Conservation (phyloP, 2,888 invertebrate species). For the Andricus curvator region DNA sequence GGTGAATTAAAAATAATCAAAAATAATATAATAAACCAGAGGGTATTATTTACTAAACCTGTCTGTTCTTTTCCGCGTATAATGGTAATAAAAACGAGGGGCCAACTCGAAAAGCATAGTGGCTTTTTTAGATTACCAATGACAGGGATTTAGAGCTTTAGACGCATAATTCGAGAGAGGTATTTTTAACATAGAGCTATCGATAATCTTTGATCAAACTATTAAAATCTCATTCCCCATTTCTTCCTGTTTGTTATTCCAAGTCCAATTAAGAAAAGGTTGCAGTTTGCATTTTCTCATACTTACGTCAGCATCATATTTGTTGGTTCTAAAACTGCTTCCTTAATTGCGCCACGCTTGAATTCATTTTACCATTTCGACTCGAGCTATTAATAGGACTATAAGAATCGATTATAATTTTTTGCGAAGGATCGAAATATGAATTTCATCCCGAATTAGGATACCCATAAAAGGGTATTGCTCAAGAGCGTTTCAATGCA, state of each 20-base stretch:
- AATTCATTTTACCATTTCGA: not conserved
- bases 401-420: conserved; percentile 9
- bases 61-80: no score
- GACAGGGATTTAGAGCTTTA: no score
- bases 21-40: no score
- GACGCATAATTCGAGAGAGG: no score
- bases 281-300: not conserved
- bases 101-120: no score
- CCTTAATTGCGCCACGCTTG: not conserved
- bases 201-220: not conserved
- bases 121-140: no score
- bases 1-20: no score
- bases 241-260: not conserved
- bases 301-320: not conserved
- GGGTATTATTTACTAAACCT: no score
- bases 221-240: conserved; percentile 9
- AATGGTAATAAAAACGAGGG: no score
- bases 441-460: not conserved
- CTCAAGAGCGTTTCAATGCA: not conserved
- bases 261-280: not conserved
- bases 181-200: no score
- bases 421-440: not conserved
- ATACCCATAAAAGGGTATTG: not conserved
- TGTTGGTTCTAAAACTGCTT: not conserved
- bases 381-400: not conserved